These are phyloP conservation scores for Drosophila sordidula DNA, from an alignment of 2,888 invertebrate species.

Conservation along the genomic window DNA sequence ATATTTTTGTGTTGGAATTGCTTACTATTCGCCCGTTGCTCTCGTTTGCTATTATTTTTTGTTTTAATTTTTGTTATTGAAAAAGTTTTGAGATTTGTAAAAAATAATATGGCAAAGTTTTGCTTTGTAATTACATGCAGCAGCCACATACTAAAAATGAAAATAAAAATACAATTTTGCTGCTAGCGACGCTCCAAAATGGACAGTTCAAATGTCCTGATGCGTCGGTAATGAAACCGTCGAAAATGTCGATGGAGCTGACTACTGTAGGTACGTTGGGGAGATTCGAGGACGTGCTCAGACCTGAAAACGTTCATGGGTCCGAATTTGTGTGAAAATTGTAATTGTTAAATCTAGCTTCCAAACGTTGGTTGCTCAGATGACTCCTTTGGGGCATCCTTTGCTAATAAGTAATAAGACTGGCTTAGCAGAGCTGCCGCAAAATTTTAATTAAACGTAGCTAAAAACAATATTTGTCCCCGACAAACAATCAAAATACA, in stretches of 20 bases:
- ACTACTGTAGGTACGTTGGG: neutral
- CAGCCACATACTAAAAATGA: constrained; percentile 33
- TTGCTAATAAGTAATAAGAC: constrained; percentile 6
- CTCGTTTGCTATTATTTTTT: constrained; percentile 18
- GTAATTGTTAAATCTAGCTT: constrained; percentile 21
- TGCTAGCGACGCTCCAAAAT: constrained; percentile 3
- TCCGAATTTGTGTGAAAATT: constrained; percentile 36
- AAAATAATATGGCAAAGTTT: constrained; percentile 73
- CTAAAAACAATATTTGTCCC: constrained; percentile 59
- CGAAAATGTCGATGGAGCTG: constrained; percentile 6
- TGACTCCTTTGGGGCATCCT: neutral
- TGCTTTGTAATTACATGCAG: constrained; percentile 76
- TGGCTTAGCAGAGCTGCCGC: constrained; percentile 3
- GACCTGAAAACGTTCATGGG: constrained; percentile 20
- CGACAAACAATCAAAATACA: constrained; percentile 54
- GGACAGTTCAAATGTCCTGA: constrained; percentile 18
- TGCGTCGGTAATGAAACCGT: constrained; percentile 27
- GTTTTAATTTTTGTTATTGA: constrained; percentile 70
- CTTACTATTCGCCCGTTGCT: constrained; percentile 29
- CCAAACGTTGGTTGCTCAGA: too few relatives aligned
- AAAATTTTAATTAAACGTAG: constrained; percentile 54
- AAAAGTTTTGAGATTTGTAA: constrained; percentile 72
- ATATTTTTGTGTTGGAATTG: constrained; percentile 43
- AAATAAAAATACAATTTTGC: constrained; percentile 24
- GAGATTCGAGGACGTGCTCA: constrained; percentile 29